Conservation (phyloP, 2,113 vertebrate species). For the Brachyhypopomus occidentalis region DNA sequence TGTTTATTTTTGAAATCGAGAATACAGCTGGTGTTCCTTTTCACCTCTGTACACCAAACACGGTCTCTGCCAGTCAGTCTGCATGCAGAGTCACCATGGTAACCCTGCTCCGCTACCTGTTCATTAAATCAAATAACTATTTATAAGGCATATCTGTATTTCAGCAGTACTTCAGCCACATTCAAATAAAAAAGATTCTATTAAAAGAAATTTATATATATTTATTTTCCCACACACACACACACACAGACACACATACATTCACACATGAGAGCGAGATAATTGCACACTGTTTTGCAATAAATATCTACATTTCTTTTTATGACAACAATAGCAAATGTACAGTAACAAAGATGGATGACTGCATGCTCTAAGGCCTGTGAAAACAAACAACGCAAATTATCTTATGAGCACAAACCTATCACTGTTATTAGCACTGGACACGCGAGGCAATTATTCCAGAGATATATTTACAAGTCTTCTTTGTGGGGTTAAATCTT, state of each 20-base stretch:
- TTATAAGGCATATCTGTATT: conserved; percentile 73
- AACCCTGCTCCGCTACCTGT: conserved; percentile 62
- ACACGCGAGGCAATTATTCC: conserved; percentile 50
- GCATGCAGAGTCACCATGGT: conserved; percentile 60
- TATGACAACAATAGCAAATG: conserved; percentile 69
- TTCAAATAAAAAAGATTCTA: conserved; percentile 57
- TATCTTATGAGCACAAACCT: conserved; percentile 40
- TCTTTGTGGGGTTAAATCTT: conserved; percentile 67
- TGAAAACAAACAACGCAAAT: conserved; percentile 50
- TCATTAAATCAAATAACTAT: conserved; percentile 63
- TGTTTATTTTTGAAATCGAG: conserved; percentile 75
- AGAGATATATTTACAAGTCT: conserved; percentile 69
- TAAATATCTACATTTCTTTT: conserved; percentile 71
- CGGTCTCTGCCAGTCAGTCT: conserved; percentile 55
- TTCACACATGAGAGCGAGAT: conserved; percentile 3
- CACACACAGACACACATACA: not conserved
- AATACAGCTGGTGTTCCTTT: conserved; percentile 73
- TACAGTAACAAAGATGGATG: conserved; percentile 62
- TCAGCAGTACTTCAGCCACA: conserved; percentile 66
- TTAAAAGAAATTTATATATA: conserved; percentile 25
- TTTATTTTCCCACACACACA: conserved; percentile 4
- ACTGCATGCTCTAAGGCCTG: conserved; percentile 38
- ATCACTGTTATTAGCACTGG: conserved; percentile 5
- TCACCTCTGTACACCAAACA: conserved; percentile 58
- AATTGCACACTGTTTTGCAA: conserved; percentile 59